Percentiles rank a stretch among this genome's conserved stretches.
Conservation (phyloP, 2,888 invertebrate species). For the Xanthorhoe designata region DNA sequence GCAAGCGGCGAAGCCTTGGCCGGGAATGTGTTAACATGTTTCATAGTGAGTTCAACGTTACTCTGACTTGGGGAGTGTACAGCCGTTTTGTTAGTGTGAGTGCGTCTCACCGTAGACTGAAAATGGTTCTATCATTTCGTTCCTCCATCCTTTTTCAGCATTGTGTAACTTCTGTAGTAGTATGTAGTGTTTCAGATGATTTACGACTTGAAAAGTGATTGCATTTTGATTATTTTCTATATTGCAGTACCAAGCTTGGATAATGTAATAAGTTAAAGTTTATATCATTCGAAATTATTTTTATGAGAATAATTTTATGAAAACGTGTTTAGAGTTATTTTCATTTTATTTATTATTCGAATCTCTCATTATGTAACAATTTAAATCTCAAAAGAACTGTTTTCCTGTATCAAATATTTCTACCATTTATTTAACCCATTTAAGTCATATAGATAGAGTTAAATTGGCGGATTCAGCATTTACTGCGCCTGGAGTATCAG, state of each 20-base stretch:
- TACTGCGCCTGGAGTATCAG: conserved; percentile 76
- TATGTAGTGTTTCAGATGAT: conserved; percentile 46
- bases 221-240: conserved; percentile 15
- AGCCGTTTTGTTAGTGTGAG: conserved; percentile 55
- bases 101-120: conserved; percentile 72
- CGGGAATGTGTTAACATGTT: too few relatives aligned
- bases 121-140: conserved; percentile 83
- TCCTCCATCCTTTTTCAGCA: conserved; percentile 81
- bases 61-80: conserved; percentile 42
- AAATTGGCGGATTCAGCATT: conserved; percentile 33
- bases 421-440: background rate
- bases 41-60: conserved; percentile 7
- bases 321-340: background rate
- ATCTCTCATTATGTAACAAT: background rate
- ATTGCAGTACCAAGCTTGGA: conserved; percentile 5
- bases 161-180: conserved; percentile 70
- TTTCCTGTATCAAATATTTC: too few relatives aligned
- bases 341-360: background rate
- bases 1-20: too few relatives aligned
- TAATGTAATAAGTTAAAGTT: background rate
- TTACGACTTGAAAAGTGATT: conserved; percentile 47
- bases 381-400: too few relatives aligned
- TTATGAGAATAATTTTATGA: background rate
- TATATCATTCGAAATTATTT: background rate
- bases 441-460: background rate